Evolutionary conservation across 92 coral and sea anemone species (phyloP), one percentile per base, ranked within the genome.

Genomic region (Heteractis magnifica): DNA sequence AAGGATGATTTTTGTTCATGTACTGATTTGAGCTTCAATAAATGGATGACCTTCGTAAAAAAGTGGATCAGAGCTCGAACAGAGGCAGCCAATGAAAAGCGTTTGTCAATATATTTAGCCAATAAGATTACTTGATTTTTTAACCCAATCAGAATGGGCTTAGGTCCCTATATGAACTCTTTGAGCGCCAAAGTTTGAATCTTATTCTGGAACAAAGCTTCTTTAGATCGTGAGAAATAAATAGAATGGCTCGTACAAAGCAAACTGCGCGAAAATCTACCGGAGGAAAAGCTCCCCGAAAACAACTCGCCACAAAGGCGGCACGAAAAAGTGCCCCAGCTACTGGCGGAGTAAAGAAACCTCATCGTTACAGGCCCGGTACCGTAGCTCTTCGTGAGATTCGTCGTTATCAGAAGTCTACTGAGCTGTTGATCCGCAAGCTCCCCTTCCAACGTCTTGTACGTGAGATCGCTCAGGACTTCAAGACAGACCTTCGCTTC

Each of bases 251-350:
- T 78, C 87, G 98, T 87, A 94, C 98, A 4, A 92, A 94, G 91
- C 98, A 94, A 90, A 94, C 98, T 41, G 98, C 98, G 50, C 98
- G 98, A 79, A 94, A 94, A 86, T 94, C 95, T 71, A 94, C 98
- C 53, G 98, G 98, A 79, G 98, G 98, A 87, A 92, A 94, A 84
- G 98, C 98, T 87, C 98, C 98, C 83, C 96, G 98, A 10, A 94
- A 94, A 76, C 95, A 93, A 56, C 95, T 94, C 65, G 98, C 98
- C 79, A 94, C 98, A 62, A 94, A 94, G 90, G 98, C 98, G 71
- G 97, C 95, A 81, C 97, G 97, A 56, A 93, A 93, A 89, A 93
- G 97, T 78, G 98, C 98, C 55, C 98, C 98, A 77, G 98, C 98
- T 75, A 93, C 98, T n/a, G 98, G 98, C 85, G 98, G 98, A 87